Evolutionary conservation across 2,888 invertebrate genomes (phyloP).

Genomic region (Siphlonurus alternatus): DNA sequence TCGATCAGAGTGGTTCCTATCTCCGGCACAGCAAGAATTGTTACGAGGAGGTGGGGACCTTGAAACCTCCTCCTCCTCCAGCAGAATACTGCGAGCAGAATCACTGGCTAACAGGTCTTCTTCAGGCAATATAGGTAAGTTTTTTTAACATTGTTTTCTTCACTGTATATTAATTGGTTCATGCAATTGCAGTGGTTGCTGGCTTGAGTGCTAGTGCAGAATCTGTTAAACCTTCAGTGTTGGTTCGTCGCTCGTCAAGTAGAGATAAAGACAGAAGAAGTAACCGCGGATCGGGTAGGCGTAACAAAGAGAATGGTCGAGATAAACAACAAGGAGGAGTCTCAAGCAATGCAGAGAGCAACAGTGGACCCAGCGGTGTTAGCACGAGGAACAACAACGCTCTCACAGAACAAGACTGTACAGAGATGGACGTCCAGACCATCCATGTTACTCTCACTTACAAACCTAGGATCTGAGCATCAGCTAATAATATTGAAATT

Average conservation of each 20-base stretch:
- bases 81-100: not conserved
- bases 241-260: slow-evolving; percentile 33
- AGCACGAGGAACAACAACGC: slow-evolving; percentile 6
- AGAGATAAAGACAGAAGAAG: slow-evolving; percentile 29
- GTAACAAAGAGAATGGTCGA: slow-evolving; percentile 34
- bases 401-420: slow-evolving; percentile 28
- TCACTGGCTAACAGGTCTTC: slow-evolving; percentile 29
- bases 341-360: slow-evolving; percentile 4
- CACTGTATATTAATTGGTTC: slow-evolving; percentile 4
- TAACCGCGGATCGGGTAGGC: slow-evolving; percentile 31
- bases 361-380: slow-evolving; percentile 1
- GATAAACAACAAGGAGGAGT: slow-evolving; percentile 19
- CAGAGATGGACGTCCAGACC: slow-evolving; percentile 32
- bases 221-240: slow-evolving; percentile 36
- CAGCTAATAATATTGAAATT: not conserved
- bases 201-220: slow-evolving; percentile 33
- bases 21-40: slow-evolving; percentile 32
- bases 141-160: not conserved
- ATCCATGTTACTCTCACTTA: slow-evolving; percentile 33
- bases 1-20: slow-evolving; percentile 93
- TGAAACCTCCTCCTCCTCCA: not conserved
- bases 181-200: slow-evolving; percentile 8
- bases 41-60: slow-evolving; percentile 13
- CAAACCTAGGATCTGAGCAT: slow-evolving; percentile 29
- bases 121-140: slow-evolving; percentile 35